Base-by-base conservation (phyloP, 1,140 invertebrate species). In the Stegodyphus mimosarum region DNA sequence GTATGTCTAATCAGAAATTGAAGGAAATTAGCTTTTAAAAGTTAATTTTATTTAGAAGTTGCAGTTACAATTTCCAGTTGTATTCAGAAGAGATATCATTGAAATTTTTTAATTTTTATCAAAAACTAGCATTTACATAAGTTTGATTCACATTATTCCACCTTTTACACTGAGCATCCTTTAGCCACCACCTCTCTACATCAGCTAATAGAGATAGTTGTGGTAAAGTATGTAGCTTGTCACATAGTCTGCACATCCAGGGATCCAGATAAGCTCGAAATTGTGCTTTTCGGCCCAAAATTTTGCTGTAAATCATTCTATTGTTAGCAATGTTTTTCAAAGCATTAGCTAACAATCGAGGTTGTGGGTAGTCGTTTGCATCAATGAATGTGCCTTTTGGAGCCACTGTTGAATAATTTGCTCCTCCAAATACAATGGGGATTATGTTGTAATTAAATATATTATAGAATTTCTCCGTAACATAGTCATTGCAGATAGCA, bases 351-450 rank as follows among this genome's bases (percentile, higher is more conserved):
- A 94, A 88, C 3, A 92, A 88, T 80, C 90, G 87, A 0, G 92
- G 91, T 6, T 89, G 90, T 6, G 90, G 87, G 84, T 92, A 94
- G 70, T 92, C 90, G n/a, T 91, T 89, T 0, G 92, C 92, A 88
- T 94, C 90, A 69, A 94, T 93, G 87, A 92, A 95, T 0, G 94
- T 95, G 81, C 90, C 88, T 0, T 92, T 92, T 0, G 95, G 95
- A 15, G 95, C 91, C 11, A 92, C 87, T 87, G 87, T 90, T 48
- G 89, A 89, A 89, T 92, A 94, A 89, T 92, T 92, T 7, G 88
- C 87, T 0, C 92, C 90, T 2, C 95, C 95, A 91, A 94, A 92
- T 18, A 95, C 93, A 52, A 96, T 91, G 0, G 95, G 95, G 15
- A 95, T 92, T 0, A 94, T 91, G 60, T 89, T 87, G 48, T 84